Percentiles rank a stretch among this genome's conserved stretches.
Evolutionary conservation across 2,113 vertebrate genomes (phyloP).

Genomic region (Pterocles gutturalis): DNA sequence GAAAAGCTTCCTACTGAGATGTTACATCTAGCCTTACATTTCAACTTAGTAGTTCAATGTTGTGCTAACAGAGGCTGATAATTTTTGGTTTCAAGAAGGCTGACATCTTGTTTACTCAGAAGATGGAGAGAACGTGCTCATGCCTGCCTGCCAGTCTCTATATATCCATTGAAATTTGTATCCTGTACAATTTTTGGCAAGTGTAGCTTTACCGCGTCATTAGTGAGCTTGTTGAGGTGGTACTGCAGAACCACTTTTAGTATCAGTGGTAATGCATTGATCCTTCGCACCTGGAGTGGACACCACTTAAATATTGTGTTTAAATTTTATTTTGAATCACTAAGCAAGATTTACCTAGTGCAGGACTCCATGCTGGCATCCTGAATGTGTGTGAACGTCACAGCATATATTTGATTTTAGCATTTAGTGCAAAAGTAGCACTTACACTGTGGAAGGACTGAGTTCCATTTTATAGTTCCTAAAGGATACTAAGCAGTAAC

Average conservation of each 20-base stretch:
- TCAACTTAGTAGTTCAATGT: not conserved
- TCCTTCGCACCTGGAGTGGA: not conserved
- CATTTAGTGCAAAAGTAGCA: not conserved
- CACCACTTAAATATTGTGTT: not conserved
- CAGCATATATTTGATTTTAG: not conserved
- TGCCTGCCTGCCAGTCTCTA: not conserved
- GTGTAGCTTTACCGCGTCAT: not conserved
- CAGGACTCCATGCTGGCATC: not conserved
- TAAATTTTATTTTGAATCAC: not conserved
- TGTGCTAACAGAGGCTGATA: accelerated
- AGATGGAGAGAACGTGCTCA: not conserved
- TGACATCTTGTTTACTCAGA: not conserved
- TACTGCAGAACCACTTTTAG: not conserved
- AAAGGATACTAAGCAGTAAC: not conserved
- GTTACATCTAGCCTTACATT: not conserved
- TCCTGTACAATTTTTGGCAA: not conserved
- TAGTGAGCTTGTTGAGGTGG: not conserved
- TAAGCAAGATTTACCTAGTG: not conserved
- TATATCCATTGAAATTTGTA: not conserved
- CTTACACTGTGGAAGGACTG: not conserved
- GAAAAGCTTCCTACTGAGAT: not conserved
- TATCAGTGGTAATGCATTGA: not conserved
- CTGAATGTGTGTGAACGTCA: not conserved
- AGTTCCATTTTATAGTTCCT: slow-evolving; percentile 1
- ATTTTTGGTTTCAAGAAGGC: not conserved